Base-by-base conservation (phyloP, 2,797 vertebrate genomes). In the Pangasius larnaudii region DNA sequence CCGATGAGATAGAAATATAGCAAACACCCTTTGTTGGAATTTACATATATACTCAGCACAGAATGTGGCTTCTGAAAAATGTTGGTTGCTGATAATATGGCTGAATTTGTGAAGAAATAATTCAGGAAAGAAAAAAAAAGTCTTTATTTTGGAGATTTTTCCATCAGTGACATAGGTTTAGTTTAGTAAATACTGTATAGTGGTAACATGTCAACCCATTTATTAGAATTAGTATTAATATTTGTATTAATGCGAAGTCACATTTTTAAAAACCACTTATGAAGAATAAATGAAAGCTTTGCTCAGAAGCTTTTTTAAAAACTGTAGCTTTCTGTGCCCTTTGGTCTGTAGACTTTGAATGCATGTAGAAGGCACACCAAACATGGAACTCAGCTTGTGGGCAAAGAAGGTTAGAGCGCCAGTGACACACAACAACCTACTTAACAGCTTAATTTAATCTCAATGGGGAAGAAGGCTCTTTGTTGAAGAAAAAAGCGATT, bases 371-470 rank as follows among this genome's bases (percentile, higher is more conserved):
- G 53, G 59, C 61, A 58, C 82, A 71, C 77, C 36, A 61, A 75
- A 84, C 49, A 87, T 30, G 81, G 80, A 87, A 42, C 58, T 92
- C 67, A 78, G 82, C 87, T 75, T 87, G 89, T 81, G 83, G 87
- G 71, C 71, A 74, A 88, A 89, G 84, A 58, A 90, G 91, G 93
- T 94, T 90, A 89, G 90, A 92, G 85, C 85, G 61, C 79, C 88
- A 87, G 71, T 91, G 92, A 90, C 90, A 92, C 93, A 91, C 79
- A 85, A 88, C 67, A 56, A 89, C 91, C 92, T 89, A 89, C 91
- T 95, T 94, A 93, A 92, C 84, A 77, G 88, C 87, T 90, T 93
- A 91, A 95, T 95, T 93, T 92, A 91, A 91, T 92, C 90, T 92
- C 82, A 86, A 90, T 86, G 56, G 77, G 88, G 85, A 93, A 91